phyloP scores from a whole-genome alignment of 1,140 invertebrate species.

The Oscheius sp. region DNA sequence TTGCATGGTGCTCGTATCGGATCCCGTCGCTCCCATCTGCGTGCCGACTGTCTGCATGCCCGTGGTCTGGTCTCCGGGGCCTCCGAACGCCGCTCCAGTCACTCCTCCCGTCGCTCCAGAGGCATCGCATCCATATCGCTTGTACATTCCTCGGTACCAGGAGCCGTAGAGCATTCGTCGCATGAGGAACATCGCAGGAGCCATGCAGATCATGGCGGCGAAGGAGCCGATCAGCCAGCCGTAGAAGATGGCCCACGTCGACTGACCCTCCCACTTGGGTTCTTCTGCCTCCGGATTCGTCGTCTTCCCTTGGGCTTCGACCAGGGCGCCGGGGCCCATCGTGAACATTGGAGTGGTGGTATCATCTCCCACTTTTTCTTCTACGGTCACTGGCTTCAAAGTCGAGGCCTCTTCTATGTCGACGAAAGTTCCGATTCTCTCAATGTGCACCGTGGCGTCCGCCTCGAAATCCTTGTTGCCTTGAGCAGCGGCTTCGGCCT shows the following conservation, averaged over 20 bases:
- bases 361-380: not conserved
- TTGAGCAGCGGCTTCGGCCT: not conserved
- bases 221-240: not conserved
- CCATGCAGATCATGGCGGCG: not conserved
- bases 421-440: too few species aligned
- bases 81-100: conserved; percentile 15
- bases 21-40: not conserved
- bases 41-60: not conserved
- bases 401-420: too few species aligned
- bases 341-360: not conserved
- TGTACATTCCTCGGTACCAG: conserved; percentile 27
- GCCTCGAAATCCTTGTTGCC: too few species aligned
- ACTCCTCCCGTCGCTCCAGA: conserved; percentile 14
- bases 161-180: not conserved
- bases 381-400: too few species aligned
- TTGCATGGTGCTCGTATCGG: not conserved
- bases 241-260: not conserved
- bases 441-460: too few species aligned
- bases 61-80: not conserved
- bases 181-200: not conserved
- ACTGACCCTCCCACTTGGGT: not conserved
- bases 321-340: not conserved
- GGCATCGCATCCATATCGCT: conserved; percentile 19
- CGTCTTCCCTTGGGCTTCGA: not conserved
- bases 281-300: not conserved